A percentile compares a stretch with the other conserved stretches of the same genome.
Conservation (phyloP, 2,113 vertebrate genomes). For the Myanophis thanlyinensis region DNA sequence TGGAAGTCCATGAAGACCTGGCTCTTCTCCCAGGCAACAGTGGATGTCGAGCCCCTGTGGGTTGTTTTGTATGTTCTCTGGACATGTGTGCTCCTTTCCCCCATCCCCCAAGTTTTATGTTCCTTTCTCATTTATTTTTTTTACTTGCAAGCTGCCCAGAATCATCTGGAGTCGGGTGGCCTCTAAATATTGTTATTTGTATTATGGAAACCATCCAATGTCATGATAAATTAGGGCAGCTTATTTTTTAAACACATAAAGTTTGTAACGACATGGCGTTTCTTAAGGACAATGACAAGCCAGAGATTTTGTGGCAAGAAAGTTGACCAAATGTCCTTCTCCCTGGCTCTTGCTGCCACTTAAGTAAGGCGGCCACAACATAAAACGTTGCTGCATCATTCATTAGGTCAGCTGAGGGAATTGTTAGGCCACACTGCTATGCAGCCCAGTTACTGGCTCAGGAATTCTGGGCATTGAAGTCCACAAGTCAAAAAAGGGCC, state of each 20-base stretch:
- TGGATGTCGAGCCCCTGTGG: not conserved
- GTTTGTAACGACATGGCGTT: not conserved
- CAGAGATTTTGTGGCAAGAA: not conserved
- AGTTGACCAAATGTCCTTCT: not conserved
- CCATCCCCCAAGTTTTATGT: not conserved
- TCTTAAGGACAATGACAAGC: not conserved
- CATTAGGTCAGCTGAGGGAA: not conserved
- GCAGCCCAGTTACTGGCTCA: not conserved
- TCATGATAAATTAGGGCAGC: not conserved
- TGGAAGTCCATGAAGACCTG: not conserved
- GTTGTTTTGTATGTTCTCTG: not conserved
- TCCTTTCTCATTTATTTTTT: not conserved
- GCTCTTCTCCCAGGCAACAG: not conserved
- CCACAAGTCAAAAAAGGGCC: too few species aligned
- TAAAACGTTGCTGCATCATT: not conserved
- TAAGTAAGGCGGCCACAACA: not conserved
- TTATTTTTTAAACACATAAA: not conserved
- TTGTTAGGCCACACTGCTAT: not conserved
- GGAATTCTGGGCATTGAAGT: too few species aligned
- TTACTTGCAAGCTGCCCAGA: not conserved
- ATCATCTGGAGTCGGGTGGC: not conserved
- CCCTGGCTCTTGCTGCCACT: not conserved
- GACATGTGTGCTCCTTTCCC: not conserved
- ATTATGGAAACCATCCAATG: not conserved
- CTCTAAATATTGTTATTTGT: not conserved